These are phyloP conservation scores for Pseudococcus longispinus DNA, from an alignment of 2,888 invertebrate genomes.

Conservation along the genomic window DNA sequence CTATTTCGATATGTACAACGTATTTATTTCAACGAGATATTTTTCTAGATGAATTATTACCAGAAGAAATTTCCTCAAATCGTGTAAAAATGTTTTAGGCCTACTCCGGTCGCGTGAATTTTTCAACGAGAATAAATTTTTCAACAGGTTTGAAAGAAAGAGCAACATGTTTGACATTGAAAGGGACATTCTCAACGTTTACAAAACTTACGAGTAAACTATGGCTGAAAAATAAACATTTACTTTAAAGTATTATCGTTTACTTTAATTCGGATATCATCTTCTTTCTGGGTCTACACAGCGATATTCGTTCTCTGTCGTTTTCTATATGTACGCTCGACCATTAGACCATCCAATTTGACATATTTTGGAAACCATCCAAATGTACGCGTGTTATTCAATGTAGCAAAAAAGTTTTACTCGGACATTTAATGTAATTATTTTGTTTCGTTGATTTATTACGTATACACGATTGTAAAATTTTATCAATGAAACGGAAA, in stretches of 20 bases:
- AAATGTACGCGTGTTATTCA: neutral
- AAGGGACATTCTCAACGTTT: neutral
- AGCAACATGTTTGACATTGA: conserved; percentile 16
- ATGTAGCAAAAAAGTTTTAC: conserved; percentile 3
- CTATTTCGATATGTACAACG: neutral
- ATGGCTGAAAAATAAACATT: neutral
- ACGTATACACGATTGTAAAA: neutral
- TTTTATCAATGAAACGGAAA: neutral
- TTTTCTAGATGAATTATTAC: neutral
- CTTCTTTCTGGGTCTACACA: neutral
- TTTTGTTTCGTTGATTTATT: conserved; percentile 16
- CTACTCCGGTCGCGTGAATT: neutral
- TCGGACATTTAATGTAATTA: conserved; percentile 13
- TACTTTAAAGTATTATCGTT: neutral
- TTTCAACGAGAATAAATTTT: neutral
- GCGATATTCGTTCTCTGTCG: neutral
- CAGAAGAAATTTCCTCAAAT: neutral
- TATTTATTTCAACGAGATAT: neutral
- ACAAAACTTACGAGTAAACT: neutral
- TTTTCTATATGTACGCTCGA: neutral
- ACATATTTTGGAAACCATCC: neutral
- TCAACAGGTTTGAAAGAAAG: neutral
- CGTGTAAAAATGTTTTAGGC: neutral
- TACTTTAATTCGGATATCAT: neutral
- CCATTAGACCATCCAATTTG: neutral